phyloP scores from a whole-genome alignment of 30 jellyfish, hydroid and myxozoan genomes.

The Hydra vulgaris region DNA sequence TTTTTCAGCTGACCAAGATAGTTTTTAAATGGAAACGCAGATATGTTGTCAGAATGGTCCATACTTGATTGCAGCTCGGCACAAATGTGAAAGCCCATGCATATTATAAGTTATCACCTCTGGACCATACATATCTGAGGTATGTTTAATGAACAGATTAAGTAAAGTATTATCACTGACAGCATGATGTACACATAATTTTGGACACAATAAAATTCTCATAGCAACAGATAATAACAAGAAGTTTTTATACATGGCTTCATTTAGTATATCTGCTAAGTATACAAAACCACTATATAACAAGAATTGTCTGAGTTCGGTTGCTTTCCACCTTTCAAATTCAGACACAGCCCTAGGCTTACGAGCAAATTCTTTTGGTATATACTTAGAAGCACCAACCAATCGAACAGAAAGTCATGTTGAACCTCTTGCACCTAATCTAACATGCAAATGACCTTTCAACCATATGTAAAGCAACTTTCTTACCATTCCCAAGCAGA shows the following conservation, averaged over 20 bases:
- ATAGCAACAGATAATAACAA: not conserved
- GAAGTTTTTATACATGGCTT: not conserved
- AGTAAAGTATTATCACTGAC: not conserved
- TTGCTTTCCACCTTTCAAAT: not conserved
- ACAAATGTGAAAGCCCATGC: not conserved
- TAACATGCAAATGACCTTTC: not conserved
- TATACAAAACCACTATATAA: not conserved
- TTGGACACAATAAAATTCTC: not conserved
- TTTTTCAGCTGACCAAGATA: slow-evolving; percentile 8
- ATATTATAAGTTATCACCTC: not conserved
- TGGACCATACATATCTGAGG: not conserved
- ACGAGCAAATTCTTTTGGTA: not conserved
- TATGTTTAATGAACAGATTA: not conserved
- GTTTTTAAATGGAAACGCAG: not conserved
- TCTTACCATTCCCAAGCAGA: not conserved
- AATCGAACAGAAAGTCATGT: not conserved
- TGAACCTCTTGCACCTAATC: not conserved
- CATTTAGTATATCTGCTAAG: not conserved
- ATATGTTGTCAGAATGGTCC: not conserved
- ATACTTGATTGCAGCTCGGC: not conserved
- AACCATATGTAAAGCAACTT: not conserved
- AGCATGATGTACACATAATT: not conserved
- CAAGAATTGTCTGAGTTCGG: not conserved
- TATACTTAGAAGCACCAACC: not conserved
- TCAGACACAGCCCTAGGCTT: not conserved